Evolutionary conservation across 2,113 vertebrate genomes (phyloP).

Genomic region (Myotis lucifugus): DNA sequence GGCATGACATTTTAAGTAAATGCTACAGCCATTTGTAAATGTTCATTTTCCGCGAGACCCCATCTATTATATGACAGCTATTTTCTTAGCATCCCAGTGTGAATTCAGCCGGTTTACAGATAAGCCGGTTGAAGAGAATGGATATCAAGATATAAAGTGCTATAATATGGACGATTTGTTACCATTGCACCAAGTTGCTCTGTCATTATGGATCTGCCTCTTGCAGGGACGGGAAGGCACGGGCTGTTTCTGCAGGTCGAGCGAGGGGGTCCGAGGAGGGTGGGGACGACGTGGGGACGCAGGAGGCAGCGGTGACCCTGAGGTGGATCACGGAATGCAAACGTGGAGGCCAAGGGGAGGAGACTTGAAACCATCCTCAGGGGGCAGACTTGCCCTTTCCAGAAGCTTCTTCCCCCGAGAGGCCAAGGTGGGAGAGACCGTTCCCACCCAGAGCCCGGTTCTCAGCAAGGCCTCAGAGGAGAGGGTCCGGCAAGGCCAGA

Average conservation of each 20-base stretch:
- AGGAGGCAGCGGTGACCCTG: neutral
- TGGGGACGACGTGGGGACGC: neutral
- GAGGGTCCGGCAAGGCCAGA: neutral
- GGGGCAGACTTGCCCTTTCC: neutral
- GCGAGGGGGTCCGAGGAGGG: neutral
- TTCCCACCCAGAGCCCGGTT: neutral
- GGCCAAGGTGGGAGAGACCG: neutral
- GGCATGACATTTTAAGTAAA: slow-evolving; percentile 85
- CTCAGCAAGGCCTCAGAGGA: neutral
- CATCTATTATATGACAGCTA: slow-evolving; percentile 83
- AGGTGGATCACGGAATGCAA: too few species aligned
- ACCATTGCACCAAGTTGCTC: slow-evolving; percentile 51
- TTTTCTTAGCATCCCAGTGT: slow-evolving; percentile 82
- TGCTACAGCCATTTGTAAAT: slow-evolving; percentile 85
- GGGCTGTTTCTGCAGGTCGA: neutral
- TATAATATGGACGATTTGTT: slow-evolving; percentile 82
- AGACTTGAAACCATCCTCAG: neutral
- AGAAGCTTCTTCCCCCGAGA: neutral
- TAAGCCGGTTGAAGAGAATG: slow-evolving; percentile 79
- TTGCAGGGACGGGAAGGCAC: neutral
- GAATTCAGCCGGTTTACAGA: slow-evolving; percentile 81
- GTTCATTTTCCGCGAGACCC: slow-evolving; percentile 77
- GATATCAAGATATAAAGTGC: slow-evolving; percentile 82
- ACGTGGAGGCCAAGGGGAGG: neutral
- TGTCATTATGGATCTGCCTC: slow-evolving; percentile 65